These are phyloP conservation scores for Acanthococcus lagerstroemiae DNA, from an alignment of 2,888 invertebrate genomes.

Conservation along the genomic window DNA sequence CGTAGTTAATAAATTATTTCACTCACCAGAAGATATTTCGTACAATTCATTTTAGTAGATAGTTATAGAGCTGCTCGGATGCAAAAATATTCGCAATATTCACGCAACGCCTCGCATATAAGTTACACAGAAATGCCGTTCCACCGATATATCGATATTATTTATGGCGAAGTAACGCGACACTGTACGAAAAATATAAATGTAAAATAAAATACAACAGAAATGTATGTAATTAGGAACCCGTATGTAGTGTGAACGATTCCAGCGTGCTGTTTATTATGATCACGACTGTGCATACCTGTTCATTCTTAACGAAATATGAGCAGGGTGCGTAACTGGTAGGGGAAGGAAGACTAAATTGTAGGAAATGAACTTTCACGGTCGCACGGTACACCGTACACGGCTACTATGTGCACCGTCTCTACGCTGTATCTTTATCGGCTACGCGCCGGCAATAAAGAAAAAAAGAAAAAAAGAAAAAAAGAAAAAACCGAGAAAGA, in stretches of 20 bases:
- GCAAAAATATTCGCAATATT: too few relatives aligned
- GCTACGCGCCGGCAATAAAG: background rate
- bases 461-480: slow-evolving; percentile 5
- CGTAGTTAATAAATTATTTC: too few relatives aligned
- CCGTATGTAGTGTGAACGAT: slow-evolving; percentile 9
- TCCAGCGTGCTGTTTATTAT: slow-evolving; percentile 17
- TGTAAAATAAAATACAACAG: background rate
- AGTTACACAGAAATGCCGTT: too few relatives aligned
- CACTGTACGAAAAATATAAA: background rate
- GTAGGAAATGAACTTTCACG: slow-evolving; percentile 29
- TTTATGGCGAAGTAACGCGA: background rate
- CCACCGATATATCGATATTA: background rate
- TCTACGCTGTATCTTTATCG: background rate
- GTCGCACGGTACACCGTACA: slow-evolving; percentile 8
- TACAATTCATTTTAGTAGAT: too few relatives aligned
- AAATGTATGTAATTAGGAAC: background rate
- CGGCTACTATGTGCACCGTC: background rate
- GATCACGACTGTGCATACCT: slow-evolving; percentile 17
- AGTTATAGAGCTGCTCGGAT: too few relatives aligned
- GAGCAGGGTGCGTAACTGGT: slow-evolving; percentile 24
- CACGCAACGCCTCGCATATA: too few relatives aligned
- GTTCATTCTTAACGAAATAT: slow-evolving; percentile 27
- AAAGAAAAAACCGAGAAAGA: slow-evolving; percentile 1
- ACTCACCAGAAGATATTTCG: too few relatives aligned
- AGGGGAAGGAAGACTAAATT: slow-evolving; percentile 26